Evolutionary conservation across 2,113 vertebrate species (phyloP), one percentile per base, ranked within the genome.

Genomic region (Vidua chalybeata): DNA sequence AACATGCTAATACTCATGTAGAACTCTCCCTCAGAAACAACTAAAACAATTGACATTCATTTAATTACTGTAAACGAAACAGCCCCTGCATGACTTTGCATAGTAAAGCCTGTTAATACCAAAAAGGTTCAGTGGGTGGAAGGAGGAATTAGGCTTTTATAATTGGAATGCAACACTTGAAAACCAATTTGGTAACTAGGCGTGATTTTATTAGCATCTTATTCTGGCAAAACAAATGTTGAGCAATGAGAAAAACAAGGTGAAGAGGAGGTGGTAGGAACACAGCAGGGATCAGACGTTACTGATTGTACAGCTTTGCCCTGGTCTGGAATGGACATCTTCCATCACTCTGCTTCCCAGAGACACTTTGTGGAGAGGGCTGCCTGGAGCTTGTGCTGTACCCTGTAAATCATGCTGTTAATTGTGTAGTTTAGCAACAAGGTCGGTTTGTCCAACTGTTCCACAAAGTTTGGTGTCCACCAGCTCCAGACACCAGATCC

Each of bases 51-150:
- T 86, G 97, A 96, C 97, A 97, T 97, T 96, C 98, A 98, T 98
- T 98, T 98, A 99, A 99, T 99, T 99, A 98, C 98, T 95, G 87
- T 96, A 97, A 98, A 98, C 97, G 98, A 97, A 97, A 97, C 97
- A 71, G 92, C 95, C 97, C 89, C 97, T 66, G 90, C 89, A 91
- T 97, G 94, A 96, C 97, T 97, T 97, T 98, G 97, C 96, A 95
- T 95, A 94, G 96, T 82, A 91, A 93, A 94, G 93, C 97, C 89
- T 52, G 72, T 86, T 95, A 96, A 96, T 84, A 68, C 93, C 89
- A 94, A 90, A 72, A 92, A 91, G 96, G 94, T 96, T 95, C 95
- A 90, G 96, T 83, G 79, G 91, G 74, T 87, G 91, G 94, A 67
- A 93, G 92, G 54, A 96, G 76, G 84, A 94, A 94, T 96, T 95